Conservation (phyloP, 2,113 vertebrate species). For the Amphiprion ocellaris region DNA sequence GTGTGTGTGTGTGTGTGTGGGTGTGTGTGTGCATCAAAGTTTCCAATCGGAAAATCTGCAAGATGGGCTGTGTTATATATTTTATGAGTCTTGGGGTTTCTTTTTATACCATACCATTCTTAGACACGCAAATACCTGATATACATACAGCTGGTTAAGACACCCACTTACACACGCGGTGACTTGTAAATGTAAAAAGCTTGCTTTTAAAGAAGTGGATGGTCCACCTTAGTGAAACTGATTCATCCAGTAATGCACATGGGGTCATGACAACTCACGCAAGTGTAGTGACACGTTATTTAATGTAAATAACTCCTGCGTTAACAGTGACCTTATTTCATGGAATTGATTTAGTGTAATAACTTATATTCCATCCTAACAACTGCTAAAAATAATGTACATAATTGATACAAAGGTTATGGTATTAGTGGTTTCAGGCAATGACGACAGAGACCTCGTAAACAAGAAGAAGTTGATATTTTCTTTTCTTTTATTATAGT, state of each 20-base stretch:
- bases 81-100: conserved; percentile 76
- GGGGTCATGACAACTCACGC: conserved; percentile 23
- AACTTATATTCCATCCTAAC: not conserved
- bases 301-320: conserved; percentile 4
- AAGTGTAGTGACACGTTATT: conserved; percentile 22
- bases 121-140: conserved; percentile 70
- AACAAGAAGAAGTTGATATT: not conserved
- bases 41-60: conserved; percentile 75
- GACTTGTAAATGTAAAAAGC: conserved; percentile 61
- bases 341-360: not conserved
- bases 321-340: not conserved
- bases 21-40: conserved; percentile 57
- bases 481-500: conserved; percentile 12
- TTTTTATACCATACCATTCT: conserved; percentile 74
- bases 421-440: not conserved
- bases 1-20: conserved; percentile 50
- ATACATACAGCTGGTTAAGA: conserved; percentile 79
- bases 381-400: too few relatives aligned
- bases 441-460: not conserved
- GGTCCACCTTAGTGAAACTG: conserved; percentile 9
- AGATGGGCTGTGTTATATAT: conserved; percentile 75
- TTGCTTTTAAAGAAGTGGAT: conserved; percentile 47
- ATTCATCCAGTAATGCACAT: conserved; percentile 33
- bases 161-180: conserved; percentile 46
- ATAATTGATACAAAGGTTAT: not conserved